Evolutionary conservation across 2,797 vertebrate species (phyloP), one percentile per base, ranked within the genome.

Genomic region (Anisognathus igniventris): DNA sequence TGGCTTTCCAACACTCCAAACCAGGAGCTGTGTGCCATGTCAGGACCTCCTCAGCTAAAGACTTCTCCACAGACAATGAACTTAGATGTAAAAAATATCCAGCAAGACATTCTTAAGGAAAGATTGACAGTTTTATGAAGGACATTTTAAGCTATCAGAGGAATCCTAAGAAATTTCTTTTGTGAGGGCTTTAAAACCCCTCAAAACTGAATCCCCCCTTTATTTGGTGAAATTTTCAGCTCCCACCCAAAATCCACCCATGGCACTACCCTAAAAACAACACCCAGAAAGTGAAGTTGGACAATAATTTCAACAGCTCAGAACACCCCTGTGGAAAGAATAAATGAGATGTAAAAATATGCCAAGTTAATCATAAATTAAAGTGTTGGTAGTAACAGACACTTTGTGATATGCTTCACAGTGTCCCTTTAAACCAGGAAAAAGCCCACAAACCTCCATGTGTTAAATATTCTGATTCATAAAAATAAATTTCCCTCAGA

Each of bases 301-400:
- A 35, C 85, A 81, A 33, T 60, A 64, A 83, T 60, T 84, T 80
- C 65, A 89, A 51, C 7, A 14, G 48, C 37, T 81, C 65, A 66
- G 72, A 91, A 86, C 47, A 86, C 18, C 31, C 51, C 44, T 13
- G 1, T 28, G 37, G 28, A 93, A 91, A 53, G 66, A 84, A 65
- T 72, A 88, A 92, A 92, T 65, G 54, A 95, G 64, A 97, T 92
- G 91, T 74, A 94, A 94, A 95, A 92, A 90, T 90, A 96, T 93
- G 88, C 90, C 37, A 44, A 86, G 82, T 84, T 96, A 77, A 96
- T 85, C 3, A 94, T 88, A 93, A 90, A 93, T 91, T 51, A 70
- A 71, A 58, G 37, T 88, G 95, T 39, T 88, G 56, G 64, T 94
- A 94, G 88, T 93, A 93, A 91, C 81, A 87, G 54, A 79, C 40